These are phyloP conservation scores for Acanthosepion esculentum DNA, from an alignment of 2,888 invertebrate genomes.

Conservation along the genomic window DNA sequence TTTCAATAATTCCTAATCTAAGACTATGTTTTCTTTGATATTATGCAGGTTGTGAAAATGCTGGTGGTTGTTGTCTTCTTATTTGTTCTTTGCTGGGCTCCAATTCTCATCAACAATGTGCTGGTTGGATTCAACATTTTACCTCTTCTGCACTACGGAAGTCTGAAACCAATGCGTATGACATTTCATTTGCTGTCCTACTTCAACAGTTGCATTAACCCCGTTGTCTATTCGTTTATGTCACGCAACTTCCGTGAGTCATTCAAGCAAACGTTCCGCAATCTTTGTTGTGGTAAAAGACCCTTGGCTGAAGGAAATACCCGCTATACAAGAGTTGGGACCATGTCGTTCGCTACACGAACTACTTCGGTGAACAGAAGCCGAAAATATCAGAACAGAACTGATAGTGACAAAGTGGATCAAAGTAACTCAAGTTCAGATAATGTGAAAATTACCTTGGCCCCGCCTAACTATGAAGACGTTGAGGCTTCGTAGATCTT, in stretches of 20 bases:
- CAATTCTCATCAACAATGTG: slow-evolving; percentile 81
- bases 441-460: not conserved
- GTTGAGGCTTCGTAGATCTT: not conserved
- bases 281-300: slow-evolving; percentile 53
- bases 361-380: slow-evolving; percentile 33
- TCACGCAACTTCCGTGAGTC: slow-evolving; percentile 81
- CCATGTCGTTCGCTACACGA: slow-evolving; percentile 41
- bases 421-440: slow-evolving; percentile 46
- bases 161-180: slow-evolving; percentile 80
- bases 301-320: not conserved
- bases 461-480: not conserved
- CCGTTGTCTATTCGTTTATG: slow-evolving; percentile 85
- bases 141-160: slow-evolving; percentile 76
- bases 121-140: slow-evolving; percentile 80
- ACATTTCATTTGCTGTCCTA: slow-evolving; percentile 82
- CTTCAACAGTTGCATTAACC: slow-evolving; percentile 84
- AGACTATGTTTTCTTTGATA: not conserved
- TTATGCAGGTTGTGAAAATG: slow-evolving; percentile 82
- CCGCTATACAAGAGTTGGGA: not conserved
- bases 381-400: not conserved
- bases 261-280: slow-evolving; percentile 69
- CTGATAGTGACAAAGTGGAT: not conserved
- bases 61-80: slow-evolving; percentile 83
- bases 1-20: not conserved
- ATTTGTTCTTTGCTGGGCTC: slow-evolving; percentile 84